These are phyloP conservation scores for Drosophila nannoptera DNA, from an alignment of 1,140 invertebrate species.

Conservation along the genomic window DNA sequence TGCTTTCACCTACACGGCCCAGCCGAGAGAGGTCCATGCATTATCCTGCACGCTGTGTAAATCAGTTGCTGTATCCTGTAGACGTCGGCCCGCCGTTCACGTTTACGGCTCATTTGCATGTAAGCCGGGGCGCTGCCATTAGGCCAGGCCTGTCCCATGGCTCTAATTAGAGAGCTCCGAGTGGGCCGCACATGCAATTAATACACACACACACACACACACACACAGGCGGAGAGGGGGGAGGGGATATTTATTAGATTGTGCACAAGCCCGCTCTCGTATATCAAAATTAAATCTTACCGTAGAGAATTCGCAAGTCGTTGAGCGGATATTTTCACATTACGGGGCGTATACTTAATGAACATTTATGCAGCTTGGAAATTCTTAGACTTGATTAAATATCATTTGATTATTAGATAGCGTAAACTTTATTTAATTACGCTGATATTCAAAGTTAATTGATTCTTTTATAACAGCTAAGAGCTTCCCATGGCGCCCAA, in stretches of 20 bases:
- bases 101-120: constrained; percentile 43
- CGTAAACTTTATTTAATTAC: no score
- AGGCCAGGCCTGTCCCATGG: constrained; percentile 35
- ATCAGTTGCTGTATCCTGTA: constrained; percentile 60
- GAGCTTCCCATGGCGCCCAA: neutral
- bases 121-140: constrained; percentile 47
- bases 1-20: neutral
- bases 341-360: neutral
- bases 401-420: neutral
- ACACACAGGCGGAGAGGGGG: no score
- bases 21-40: constrained; percentile 23
- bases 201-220: constrained; percentile 10
- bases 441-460: neutral
- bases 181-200: constrained; percentile 21
- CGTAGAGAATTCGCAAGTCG: constrained; percentile 30
- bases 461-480: neutral
- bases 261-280: neutral
- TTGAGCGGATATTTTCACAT: constrained; percentile 27
- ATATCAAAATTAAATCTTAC: constrained; percentile 34
- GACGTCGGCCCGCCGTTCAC: constrained; percentile 47
- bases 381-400: constrained; percentile 1
- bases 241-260: no score
- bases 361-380: constrained; percentile 6
- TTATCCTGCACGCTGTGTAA: constrained; percentile 44
- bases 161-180: constrained; percentile 40